phyloP scores from a whole-genome alignment of 2,888 invertebrate species.

The Campaea margaritaria region DNA sequence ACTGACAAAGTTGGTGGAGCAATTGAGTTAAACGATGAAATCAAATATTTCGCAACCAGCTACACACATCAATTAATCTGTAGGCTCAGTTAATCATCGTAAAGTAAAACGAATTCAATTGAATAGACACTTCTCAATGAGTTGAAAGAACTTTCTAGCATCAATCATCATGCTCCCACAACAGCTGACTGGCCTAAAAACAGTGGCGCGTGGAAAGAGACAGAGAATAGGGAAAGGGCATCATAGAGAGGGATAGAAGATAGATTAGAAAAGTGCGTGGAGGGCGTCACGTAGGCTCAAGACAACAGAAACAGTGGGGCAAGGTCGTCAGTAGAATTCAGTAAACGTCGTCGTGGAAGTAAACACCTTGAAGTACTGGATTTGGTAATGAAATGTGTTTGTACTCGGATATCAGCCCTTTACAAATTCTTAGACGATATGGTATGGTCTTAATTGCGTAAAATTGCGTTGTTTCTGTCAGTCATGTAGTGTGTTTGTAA shows the following conservation, averaged over 20 bases:
- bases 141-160: slow-evolving; percentile 46
- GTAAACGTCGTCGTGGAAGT: slow-evolving; percentile 42
- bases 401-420: not conserved
- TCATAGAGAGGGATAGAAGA: slow-evolving; percentile 51
- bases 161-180: slow-evolving; percentile 45
- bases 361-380: slow-evolving; percentile 27
- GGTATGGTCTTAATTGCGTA: slow-evolving; percentile 3
- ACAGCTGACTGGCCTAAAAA: slow-evolving; percentile 66
- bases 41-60: slow-evolving; percentile 7
- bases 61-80: slow-evolving; percentile 9
- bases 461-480: slow-evolving; percentile 4
- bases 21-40: slow-evolving; percentile 4
- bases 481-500: not conserved
- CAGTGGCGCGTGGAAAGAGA: slow-evolving; percentile 34
- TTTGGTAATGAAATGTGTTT: slow-evolving; percentile 5
- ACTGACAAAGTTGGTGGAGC: not conserved
- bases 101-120: slow-evolving; percentile 11
- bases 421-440: slow-evolving; percentile 3
- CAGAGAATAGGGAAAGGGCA: slow-evolving; percentile 33
- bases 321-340: slow-evolving; percentile 59
- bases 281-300: slow-evolving; percentile 69
- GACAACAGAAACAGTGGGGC: slow-evolving; percentile 57
- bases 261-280: slow-evolving; percentile 57
- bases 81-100: slow-evolving; percentile 1
- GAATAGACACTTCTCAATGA: slow-evolving; percentile 36